Base-by-base conservation (phyloP, 2,888 invertebrate species). In the Hartigia nigra region DNA sequence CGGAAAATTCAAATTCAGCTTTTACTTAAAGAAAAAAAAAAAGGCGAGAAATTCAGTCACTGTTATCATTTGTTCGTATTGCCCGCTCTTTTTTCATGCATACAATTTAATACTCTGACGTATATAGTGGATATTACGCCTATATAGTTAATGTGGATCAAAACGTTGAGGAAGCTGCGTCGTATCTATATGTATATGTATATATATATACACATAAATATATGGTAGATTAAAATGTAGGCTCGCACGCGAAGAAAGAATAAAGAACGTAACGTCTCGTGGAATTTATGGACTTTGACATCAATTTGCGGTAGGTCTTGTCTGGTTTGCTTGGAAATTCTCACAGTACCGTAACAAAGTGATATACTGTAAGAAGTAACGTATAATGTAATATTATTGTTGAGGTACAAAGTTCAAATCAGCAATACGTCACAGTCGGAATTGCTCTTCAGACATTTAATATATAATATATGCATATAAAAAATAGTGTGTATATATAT, bases 221-320 rank as follows among this genome's bases (percentile, higher is more conserved):
- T 9, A 55, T 23, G 23, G 55, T 55, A 55, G 23, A 55, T 23
- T 23, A 55, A 55, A 23, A 55, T 23, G 23, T 55, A 55, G 55
- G 23, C 23, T 55, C 55, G 55, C 23, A 23, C 23, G 14, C 55
- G 55, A 55, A 5, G 55, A 55, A 23, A 23, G 55, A 55, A 55
- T 23, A 23, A 55, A 55, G 55, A 55, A 23, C 55, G 23, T 55
- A 55, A 23, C 2, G 55, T 55, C 55, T 55, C 23, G 55, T 9
- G 55, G 55, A 55, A 23, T 55, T 76, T 78, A 74, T 84, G 84
- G 83, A 80, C 82, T 84, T 82, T 84, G 82, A 80, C 78, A 80
- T 70, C 69, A 31, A 81, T 83, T 83, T 83, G 78, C 79, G 83
- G 82, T 84, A 83, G 84, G 83, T 84, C 76, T 39, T 39, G 55